Conservation (phyloP, 2,797 vertebrate species). For the Pterois miles region DNA sequence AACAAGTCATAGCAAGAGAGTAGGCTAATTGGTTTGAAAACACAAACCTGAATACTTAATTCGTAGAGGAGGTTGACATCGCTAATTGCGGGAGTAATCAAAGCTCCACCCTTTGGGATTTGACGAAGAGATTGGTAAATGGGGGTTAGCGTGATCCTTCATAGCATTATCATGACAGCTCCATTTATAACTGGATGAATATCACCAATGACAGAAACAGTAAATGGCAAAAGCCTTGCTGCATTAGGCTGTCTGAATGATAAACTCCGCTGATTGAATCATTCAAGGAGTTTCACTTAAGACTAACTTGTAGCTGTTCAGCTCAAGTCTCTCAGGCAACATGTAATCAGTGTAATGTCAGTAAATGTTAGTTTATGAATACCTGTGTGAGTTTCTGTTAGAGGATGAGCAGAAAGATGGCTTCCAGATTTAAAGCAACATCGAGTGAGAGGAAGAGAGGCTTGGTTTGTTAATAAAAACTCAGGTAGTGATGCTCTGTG, state of each 20-base stretch:
- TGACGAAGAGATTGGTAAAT: constrained; percentile 91
- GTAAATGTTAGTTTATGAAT: constrained; percentile 10
- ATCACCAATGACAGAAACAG: constrained; percentile 76
- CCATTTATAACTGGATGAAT: constrained; percentile 80
- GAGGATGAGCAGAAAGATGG: neutral
- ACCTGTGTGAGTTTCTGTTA: constrained; percentile 14
- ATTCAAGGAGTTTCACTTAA: constrained; percentile 64
- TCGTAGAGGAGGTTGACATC: constrained; percentile 93
- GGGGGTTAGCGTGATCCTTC: constrained; percentile 83
- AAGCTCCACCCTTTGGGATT: constrained; percentile 92
- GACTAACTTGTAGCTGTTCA: constrained; percentile 46
- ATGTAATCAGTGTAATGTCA: constrained; percentile 19
- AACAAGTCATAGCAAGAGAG: constrained; percentile 93
- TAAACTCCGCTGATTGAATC: constrained; percentile 69
- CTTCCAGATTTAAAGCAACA: neutral
- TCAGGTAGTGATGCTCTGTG: neutral
- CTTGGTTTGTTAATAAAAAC: neutral
- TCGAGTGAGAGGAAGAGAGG: neutral
- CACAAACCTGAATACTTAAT: constrained; percentile 99
- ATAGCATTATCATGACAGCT: constrained; percentile 79
- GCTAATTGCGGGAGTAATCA: constrained; percentile 99
- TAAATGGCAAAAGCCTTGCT: constrained; percentile 69
- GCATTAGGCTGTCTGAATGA: constrained; percentile 73
- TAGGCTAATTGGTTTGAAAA: constrained; percentile 99
- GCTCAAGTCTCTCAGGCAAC: constrained; percentile 23